Evolutionary conservation across 1,140 invertebrate species (phyloP), one percentile per base, ranked within the genome.

Genomic region (Arion vulgaris): DNA sequence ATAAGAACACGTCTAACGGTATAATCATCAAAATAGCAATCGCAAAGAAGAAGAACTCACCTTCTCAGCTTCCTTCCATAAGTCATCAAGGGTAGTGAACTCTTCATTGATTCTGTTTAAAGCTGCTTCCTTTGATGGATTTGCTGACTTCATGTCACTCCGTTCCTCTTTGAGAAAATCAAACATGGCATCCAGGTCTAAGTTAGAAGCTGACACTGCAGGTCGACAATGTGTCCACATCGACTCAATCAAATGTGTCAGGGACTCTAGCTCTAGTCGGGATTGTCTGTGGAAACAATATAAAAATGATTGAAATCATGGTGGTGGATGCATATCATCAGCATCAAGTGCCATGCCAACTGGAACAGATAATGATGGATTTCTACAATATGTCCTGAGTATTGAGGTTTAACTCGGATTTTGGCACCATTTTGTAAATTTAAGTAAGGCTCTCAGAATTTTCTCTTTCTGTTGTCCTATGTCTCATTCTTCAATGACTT

Each of bases 121-220:
- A 19, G 85, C 84, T 57, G 83, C 80, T 49, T 83, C 83, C 19
- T 86, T 88, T 23, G 87, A 79, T 23, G 71, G 81, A n/a, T 73
- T 71, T 11, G 66, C 57, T 26, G 51, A 26, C 68, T 74, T 81
- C 15, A 79, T 73, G 34, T 88, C 85, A 23, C 36, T 71, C 26
- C 85, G 87, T 62, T 91, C 94, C 87, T 96, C 95, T 26, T 96
- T 96, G 15, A 98, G 93, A 90, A 98, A 98, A 72, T 96, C 96
- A 92, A 98, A 98, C 87, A 98, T 93, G 92, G 97, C 97, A 91
- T 98, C 97, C 74, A 98, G 93, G 90, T 98, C 97, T 0, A 98
- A 95, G 0, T 96, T 96, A 81, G 96, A 94, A 28, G 92, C 89
- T 11, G 94, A 93, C 17, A 92, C 91, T 51, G 93, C 91, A 62